Evolutionary conservation across 2,888 invertebrate genomes (phyloP).

Genomic region (Tenthredo mesomela): DNA sequence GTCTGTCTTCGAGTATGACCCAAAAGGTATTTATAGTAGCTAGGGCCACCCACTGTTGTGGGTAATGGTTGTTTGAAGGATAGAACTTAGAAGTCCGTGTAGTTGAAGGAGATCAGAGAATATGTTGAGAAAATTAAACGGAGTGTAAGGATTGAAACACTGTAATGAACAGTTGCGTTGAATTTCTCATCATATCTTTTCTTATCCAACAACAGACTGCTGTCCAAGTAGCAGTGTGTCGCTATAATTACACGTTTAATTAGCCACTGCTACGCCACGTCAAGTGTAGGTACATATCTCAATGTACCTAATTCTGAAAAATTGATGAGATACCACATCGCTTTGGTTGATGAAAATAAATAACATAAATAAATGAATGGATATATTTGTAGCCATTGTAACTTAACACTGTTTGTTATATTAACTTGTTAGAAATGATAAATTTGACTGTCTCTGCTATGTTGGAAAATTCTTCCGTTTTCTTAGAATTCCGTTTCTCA

Average conservation of each 20-base stretch:
- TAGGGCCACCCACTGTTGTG: conserved; percentile 42
- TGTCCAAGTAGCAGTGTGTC: conserved; percentile 6
- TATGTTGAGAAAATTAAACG: neutral
- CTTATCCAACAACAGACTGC: neutral
- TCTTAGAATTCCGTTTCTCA: neutral
- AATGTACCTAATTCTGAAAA: neutral
- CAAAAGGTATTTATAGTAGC: conserved; percentile 48
- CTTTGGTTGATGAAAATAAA: neutral
- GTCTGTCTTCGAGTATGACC: conserved; percentile 43
- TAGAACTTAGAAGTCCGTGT: neutral
- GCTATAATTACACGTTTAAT: conserved; percentile 41
- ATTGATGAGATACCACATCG: neutral
- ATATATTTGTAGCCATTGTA: conserved; percentile 11
- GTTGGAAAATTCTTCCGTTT: neutral
- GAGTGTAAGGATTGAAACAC: neutral
- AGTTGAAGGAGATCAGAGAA: conserved; percentile 30
- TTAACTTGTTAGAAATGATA: neutral
- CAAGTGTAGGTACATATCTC: neutral
- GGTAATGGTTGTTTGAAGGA: conserved; percentile 23
- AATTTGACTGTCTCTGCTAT: neutral
- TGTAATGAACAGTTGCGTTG: neutral
- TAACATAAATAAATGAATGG: neutral
- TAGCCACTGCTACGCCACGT: neutral
- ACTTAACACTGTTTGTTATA: neutral
- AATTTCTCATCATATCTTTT: neutral